Evolutionary conservation across 2,797 vertebrate genomes (phyloP).

Genomic region (Poecile montanus): DNA sequence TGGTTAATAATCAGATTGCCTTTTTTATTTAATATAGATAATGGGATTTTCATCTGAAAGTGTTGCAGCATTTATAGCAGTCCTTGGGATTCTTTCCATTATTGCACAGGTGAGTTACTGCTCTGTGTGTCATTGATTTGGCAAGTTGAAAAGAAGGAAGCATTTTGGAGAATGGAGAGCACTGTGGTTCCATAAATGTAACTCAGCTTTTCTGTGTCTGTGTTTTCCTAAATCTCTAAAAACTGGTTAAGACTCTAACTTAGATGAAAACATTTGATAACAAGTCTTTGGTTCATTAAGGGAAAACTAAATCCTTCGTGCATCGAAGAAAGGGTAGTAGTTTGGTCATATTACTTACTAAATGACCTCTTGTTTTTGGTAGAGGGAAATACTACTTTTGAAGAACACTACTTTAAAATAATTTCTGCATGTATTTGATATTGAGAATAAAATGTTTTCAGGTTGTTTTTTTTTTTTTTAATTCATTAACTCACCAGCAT

Average conservation of each 20-base stretch:
- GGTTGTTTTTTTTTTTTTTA: not conserved
- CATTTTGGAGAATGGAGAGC: not conserved
- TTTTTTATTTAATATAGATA: constrained; percentile 74
- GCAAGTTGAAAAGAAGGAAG: not conserved
- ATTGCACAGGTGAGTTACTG: constrained; percentile 84
- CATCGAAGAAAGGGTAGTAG: not conserved
- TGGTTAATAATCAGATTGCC: not conserved
- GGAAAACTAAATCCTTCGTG: not conserved
- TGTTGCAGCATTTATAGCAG: constrained; percentile 87
- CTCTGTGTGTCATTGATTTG: not conserved
- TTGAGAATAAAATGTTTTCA: not conserved
- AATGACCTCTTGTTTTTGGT: fast-evolving
- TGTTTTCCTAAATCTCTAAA: not conserved
- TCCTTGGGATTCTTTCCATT: constrained; percentile 87
- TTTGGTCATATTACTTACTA: not conserved
- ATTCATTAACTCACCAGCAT: not conserved
- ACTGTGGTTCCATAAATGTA: not conserved
- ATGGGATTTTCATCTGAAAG: constrained; percentile 89
- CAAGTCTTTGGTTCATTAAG: not conserved
- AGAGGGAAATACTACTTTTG: not conserved
- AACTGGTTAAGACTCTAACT: not conserved
- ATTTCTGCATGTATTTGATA: not conserved
- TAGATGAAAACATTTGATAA: not conserved
- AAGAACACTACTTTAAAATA: not conserved
- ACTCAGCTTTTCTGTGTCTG: not conserved